These are phyloP conservation scores for Thalassoma bifasciatum DNA, from an alignment of 2,113 vertebrate species.

Conservation along the genomic window DNA sequence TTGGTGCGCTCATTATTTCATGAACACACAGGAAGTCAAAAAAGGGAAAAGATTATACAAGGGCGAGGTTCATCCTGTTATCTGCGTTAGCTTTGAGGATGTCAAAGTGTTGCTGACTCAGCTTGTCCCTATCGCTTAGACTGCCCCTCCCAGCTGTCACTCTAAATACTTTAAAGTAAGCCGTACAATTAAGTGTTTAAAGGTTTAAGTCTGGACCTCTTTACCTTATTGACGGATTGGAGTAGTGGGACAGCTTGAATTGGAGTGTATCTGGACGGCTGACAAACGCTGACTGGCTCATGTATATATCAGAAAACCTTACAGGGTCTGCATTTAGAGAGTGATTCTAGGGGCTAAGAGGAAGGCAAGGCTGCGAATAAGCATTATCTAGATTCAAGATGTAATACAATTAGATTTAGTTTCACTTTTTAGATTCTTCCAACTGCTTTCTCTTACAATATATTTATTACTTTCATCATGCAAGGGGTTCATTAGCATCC, in stretches of 20 bases:
- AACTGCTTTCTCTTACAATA: no score
- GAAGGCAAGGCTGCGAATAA: not conserved
- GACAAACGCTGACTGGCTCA: not conserved
- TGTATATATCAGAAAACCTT: not conserved
- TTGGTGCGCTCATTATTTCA: constrained; percentile 14
- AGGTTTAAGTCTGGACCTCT: constrained; percentile 38
- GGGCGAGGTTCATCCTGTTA: constrained; percentile 48
- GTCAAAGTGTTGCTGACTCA: constrained; percentile 35
- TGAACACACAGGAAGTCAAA: not conserved
- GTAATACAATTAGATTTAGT: no score
- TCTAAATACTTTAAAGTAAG: constrained; percentile 6
- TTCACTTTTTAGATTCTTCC: no score
- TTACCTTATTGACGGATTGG: constrained; percentile 23
- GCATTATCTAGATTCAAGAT: not conserved
- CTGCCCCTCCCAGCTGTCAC: constrained; percentile 40
- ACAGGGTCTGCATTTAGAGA: not conserved
- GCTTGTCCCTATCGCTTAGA: constrained; percentile 24
- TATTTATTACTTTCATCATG: no score
- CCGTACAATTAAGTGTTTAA: constrained; percentile 14
- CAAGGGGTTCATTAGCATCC: no score
- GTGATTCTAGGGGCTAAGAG: not conserved
- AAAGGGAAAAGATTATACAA: constrained; percentile 23
- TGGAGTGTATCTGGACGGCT: constrained; percentile 9
- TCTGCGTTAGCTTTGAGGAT: constrained; percentile 45
- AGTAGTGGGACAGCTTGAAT: constrained; percentile 35